phyloP scores from a whole-genome alignment of 2,797 vertebrate genomes.

The Perodicticus potto region DNA sequence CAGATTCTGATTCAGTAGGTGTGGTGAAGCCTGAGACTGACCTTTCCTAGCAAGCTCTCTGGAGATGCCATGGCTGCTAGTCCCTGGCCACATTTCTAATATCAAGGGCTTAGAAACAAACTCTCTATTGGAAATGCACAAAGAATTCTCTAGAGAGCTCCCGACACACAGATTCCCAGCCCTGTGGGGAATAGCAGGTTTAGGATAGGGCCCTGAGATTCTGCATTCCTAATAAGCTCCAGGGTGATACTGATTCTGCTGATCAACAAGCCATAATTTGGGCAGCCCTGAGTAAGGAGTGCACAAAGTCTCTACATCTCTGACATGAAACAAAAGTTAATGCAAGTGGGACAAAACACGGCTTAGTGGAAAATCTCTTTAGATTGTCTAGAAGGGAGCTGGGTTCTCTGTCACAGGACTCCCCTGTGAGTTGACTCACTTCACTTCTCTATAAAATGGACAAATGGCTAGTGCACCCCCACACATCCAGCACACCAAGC shows the following conservation, averaged over 20 bases:
- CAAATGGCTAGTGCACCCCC: not conserved
- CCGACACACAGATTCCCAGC: not conserved
- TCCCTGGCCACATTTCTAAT: not conserved
- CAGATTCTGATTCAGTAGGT: not conserved
- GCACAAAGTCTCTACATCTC: not conserved
- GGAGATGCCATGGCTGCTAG: not conserved
- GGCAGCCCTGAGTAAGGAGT: not conserved
- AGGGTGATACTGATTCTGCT: not conserved
- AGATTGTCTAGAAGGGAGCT: not conserved
- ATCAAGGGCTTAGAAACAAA: not conserved
- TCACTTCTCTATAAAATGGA: not conserved
- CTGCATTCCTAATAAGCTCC: not conserved
- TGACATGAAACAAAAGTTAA: not conserved
- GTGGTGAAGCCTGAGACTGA: not conserved
- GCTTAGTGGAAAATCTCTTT: not conserved
- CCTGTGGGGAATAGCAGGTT: not conserved
- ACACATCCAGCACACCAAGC: not conserved
- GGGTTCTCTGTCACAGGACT: not conserved
- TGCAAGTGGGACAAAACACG: not conserved
- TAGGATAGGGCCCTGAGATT: not conserved
- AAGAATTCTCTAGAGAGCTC: not conserved
- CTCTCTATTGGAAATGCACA: not conserved
- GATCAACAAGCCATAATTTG: not conserved
- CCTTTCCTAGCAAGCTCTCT: not conserved
- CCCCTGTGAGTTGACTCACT: not conserved